Evolutionary conservation across 1,140 invertebrate genomes (phyloP), one percentile per base, ranked within the genome.

Genomic region (Cherax quadricarinatus): DNA sequence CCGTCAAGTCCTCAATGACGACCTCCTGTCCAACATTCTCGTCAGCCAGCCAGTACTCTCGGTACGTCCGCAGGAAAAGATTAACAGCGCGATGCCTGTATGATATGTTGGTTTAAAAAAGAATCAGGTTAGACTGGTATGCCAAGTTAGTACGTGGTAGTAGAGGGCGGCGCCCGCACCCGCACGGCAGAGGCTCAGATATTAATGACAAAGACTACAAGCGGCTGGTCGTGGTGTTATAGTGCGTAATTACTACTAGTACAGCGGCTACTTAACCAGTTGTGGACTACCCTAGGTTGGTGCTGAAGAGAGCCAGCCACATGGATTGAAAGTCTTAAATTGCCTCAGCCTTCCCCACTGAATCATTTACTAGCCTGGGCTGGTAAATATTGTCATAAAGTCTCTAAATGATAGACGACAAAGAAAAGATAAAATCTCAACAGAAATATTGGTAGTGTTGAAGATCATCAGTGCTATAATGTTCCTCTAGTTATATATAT

Each of bases 41-140:
- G 95, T 99, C 98, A 94, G 97, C 97, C 81, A 99, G 96, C 99
- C 99, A 99, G 81, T 98, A 95, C 94, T 99, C 97, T 94, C 97
- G 97, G 95, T 99, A 99, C 0, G 98, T 98, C 93, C 98, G 96
- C 66, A 99, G 96, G 96, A 99, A 99, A 94, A 99, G 98, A 95
- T 99, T 99, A 94, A 99, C 99, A 16, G 98, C 98, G 75, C 99
- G 97, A 96, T 99, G 99, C 95, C 99, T 99, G 95, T 91, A 96
- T 95, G 92, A 93, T 92, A 94, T 94, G 93, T 94, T 94, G 91
- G 91, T 91, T 92, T 92, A 88, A 93, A 94, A 93, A 94, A 93
- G 94, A 88, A 94, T 24, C 93, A 86, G 88, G 91, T 94, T 93
- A 94, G 83, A 93, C 91, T 94, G 91, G 60, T 82, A 82, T 93